Evolutionary conservation across 2,113 vertebrate species (phyloP).

Genomic region (Sula dactylatra): DNA sequence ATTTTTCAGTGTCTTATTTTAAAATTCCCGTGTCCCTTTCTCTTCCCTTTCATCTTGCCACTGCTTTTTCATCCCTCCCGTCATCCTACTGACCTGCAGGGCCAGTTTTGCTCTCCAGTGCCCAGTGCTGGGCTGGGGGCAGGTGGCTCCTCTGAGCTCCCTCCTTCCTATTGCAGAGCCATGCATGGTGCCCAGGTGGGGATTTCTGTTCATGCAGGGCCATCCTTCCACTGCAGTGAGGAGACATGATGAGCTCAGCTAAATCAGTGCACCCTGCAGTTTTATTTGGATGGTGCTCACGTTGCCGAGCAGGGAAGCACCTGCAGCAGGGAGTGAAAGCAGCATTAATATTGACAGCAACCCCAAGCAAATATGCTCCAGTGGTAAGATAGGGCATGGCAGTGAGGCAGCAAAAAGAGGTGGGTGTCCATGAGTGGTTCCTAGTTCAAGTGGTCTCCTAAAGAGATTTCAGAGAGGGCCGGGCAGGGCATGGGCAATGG

Average conservation of each 20-base stretch:
- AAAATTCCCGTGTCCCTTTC: not conserved
- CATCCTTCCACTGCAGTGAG: not conserved
- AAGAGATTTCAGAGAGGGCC: not conserved
- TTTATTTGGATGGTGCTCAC: conserved; percentile 25
- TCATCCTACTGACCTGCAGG: not conserved
- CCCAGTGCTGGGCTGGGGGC: not conserved
- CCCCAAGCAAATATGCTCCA: not conserved
- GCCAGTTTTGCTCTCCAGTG: not conserved
- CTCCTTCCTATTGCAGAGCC: not conserved
- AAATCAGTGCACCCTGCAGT: not conserved
- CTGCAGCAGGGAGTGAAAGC: conserved; percentile 15
- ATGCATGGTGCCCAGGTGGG: rapidly evolving
- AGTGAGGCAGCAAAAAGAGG: not conserved
- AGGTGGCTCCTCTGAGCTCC: not conserved
- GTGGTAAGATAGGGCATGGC: not conserved
- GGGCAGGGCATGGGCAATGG: not conserved
- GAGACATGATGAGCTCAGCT: conserved; percentile 11
- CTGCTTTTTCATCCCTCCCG: not conserved
- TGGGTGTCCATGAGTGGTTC: rapidly evolving
- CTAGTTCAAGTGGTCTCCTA: not conserved
- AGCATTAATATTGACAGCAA: not conserved
- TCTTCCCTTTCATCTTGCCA: not conserved
- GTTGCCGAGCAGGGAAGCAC: conserved; percentile 9
- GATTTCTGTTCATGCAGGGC: not conserved
- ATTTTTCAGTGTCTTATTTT: not conserved